These are phyloP conservation scores for Pampus argenteus DNA, from an alignment of 2,797 vertebrate species.

Conservation along the genomic window DNA sequence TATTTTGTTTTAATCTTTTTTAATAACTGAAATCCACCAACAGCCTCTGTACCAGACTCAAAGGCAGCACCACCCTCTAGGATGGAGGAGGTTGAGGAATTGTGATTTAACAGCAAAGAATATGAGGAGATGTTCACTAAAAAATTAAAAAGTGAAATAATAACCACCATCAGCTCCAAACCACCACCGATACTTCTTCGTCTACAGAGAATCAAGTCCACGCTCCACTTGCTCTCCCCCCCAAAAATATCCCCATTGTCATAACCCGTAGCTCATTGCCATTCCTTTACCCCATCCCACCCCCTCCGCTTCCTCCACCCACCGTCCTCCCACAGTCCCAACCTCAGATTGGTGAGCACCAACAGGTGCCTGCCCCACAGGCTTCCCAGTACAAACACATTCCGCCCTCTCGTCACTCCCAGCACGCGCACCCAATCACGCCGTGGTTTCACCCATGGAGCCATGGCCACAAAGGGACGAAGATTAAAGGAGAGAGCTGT, in stretches of 20 bases:
- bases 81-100: not conserved
- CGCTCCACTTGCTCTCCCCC: constrained; percentile 46
- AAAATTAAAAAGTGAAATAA: constrained; percentile 17
- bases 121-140: not conserved
- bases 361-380: constrained; percentile 84
- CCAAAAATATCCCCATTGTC: constrained; percentile 81
- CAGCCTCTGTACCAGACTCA: not conserved
- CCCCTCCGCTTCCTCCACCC: constrained; percentile 61
- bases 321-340: constrained; percentile 52
- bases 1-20: not conserved
- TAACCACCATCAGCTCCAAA: constrained; percentile 5
- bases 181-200: constrained; percentile 10
- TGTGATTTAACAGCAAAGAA: not conserved
- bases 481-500: constrained; percentile 23
- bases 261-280: constrained; percentile 53
- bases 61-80: not conserved
- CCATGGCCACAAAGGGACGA: constrained; percentile 47
- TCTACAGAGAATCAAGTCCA: constrained; percentile 32
- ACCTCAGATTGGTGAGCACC: constrained; percentile 78
- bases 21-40: not conserved
- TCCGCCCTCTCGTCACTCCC: constrained; percentile 79
- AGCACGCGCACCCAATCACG: constrained; percentile 71
- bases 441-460: constrained; percentile 57
- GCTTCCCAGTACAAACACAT: constrained; percentile 78
- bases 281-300: constrained; percentile 38